phyloP scores from a whole-genome alignment of 2,113 vertebrate species.

The Donacobius atricapilla region DNA sequence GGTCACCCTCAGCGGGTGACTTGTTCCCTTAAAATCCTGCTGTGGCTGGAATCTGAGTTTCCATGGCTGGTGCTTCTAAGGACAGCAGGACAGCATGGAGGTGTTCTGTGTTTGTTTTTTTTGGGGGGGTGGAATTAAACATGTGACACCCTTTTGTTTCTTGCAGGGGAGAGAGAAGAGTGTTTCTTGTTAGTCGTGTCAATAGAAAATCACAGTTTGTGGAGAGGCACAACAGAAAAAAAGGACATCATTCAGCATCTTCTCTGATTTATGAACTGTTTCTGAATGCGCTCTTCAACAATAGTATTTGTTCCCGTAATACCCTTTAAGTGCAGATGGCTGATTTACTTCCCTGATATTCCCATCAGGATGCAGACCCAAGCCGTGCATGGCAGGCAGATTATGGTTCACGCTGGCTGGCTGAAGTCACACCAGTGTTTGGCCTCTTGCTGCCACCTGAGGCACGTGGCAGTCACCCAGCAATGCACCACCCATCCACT shows the following conservation, averaged over 20 bases:
- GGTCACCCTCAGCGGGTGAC: not conserved
- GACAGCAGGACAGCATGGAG: not conserved
- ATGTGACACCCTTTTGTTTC: not conserved
- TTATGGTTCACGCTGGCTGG: not conserved
- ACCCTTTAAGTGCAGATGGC: not conserved
- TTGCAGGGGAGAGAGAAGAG: not conserved
- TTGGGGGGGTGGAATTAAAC: not conserved
- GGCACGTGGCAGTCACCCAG: not conserved
- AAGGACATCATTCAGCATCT: not conserved
- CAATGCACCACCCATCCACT: not conserved
- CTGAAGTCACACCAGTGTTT: not conserved
- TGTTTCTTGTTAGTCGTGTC: not conserved
- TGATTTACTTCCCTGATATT: not conserved
- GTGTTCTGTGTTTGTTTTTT: not conserved
- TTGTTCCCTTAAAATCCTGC: no score
- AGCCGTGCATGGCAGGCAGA: not conserved
- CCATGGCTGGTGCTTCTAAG: not conserved
- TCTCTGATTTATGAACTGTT: not conserved
- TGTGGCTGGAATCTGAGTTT: not conserved
- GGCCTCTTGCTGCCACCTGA: slow-evolving; percentile 27
- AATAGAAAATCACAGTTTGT: not conserved
- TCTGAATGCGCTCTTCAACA: not conserved
- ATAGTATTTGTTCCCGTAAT: not conserved
- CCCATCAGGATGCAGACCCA: not conserved
- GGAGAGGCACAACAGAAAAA: not conserved